These are phyloP conservation scores for Desmophyllum pertusum DNA, from an alignment of 92 coral and sea anemone genomes.

Conservation along the genomic window DNA sequence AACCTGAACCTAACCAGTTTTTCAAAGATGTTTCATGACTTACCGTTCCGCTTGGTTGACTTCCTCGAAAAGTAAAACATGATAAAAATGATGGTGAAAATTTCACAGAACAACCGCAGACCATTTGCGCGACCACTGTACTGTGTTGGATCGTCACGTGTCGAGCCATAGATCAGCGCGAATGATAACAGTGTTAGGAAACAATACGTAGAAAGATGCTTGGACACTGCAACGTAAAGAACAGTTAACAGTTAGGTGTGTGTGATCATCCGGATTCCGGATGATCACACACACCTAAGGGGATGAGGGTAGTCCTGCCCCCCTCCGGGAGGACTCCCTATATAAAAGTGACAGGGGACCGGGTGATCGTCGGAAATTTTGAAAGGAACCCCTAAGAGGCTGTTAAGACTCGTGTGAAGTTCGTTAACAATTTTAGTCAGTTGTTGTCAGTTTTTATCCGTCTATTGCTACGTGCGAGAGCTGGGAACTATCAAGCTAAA, in stretches of 20 bases:
- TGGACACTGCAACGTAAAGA: conserved; percentile 63
- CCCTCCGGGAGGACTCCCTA: too few relatives aligned
- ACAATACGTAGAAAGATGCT: conserved; percentile 70
- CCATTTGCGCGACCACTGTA: conserved; percentile 78
- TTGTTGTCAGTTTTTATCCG: too few relatives aligned
- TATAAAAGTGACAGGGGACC: too few relatives aligned
- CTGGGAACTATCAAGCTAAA: too few relatives aligned
- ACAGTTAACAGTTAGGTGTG: not conserved
- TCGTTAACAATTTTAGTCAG: too few relatives aligned
- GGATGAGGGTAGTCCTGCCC: too few relatives aligned
- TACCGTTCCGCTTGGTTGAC: conserved; percentile 81
- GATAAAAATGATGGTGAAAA: conserved; percentile 65
- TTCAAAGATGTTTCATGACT: not conserved
- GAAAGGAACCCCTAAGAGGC: too few relatives aligned
- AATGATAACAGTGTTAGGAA: conserved; percentile 79
- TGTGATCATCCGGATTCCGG: too few relatives aligned
- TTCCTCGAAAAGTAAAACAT: conserved; percentile 82
- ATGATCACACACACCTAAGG: too few relatives aligned
- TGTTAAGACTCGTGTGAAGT: too few relatives aligned
- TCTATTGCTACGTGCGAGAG: not conserved
- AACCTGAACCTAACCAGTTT: not conserved
- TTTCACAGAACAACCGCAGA: conserved; percentile 86
- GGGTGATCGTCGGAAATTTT: too few relatives aligned
- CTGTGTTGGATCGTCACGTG: conserved; percentile 72
- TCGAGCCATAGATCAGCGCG: conserved; percentile 83